These are phyloP conservation scores for Mobula birostris DNA, from an alignment of 2,113 vertebrate genomes.

Conservation along the genomic window DNA sequence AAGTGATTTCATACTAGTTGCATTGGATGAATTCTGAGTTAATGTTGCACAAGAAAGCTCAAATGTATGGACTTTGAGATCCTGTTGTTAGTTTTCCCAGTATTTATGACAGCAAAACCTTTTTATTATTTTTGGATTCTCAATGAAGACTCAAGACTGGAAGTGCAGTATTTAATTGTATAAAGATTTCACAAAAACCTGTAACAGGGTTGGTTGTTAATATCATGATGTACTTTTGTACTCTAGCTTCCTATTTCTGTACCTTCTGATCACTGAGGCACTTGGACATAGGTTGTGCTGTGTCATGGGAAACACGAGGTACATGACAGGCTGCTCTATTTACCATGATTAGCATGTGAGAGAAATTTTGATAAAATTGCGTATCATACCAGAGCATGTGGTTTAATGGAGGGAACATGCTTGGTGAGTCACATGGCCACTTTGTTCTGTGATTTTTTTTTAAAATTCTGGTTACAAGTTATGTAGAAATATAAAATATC, in stretches of 20 bases:
- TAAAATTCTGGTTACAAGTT: not conserved
- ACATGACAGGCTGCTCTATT: not conserved
- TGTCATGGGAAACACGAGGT: too few species aligned
- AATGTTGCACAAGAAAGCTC: not conserved
- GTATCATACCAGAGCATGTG: not conserved
- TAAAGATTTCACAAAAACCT: not conserved
- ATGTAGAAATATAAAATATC: not conserved
- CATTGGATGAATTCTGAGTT: not conserved
- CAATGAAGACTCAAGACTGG: not conserved
- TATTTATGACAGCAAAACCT: not conserved
- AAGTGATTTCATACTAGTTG: not conserved
- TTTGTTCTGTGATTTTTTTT: not conserved
- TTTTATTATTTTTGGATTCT: too few species aligned
- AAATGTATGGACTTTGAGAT: not conserved
- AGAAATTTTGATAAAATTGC: not conserved
- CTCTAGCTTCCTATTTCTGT: not conserved
- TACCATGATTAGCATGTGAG: not conserved
- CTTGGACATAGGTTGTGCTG: too few species aligned
- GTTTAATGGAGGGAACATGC: not conserved
- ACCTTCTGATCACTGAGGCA: not conserved
- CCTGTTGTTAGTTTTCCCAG: not conserved
- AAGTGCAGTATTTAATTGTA: not conserved
- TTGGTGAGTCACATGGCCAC: not conserved
- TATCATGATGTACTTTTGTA: not conserved
- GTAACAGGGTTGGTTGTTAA: not conserved